Base-by-base conservation (phyloP, 2,113 vertebrate species). In the Embiotoca jacksoni region DNA sequence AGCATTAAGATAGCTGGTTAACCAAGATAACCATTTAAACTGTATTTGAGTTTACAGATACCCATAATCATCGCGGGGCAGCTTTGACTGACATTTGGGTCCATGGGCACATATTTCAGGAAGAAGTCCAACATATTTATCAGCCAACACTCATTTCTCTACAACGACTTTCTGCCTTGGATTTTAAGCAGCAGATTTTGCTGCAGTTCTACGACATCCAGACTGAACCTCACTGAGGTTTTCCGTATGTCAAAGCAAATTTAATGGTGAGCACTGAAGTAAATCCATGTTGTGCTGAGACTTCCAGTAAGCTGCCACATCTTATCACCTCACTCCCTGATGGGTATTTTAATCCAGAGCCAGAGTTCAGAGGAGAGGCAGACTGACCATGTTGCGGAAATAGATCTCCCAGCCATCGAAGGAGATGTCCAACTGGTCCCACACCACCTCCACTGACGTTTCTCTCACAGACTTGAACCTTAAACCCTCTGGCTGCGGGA, bases 371-470 rank as follows among this genome's bases (percentile, higher is more conserved):
- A 66, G 11, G 37, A 33, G 58, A 44, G 7, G 46, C 57, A 78
- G 30, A 82, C 95, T 95, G 80, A 99, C 98, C 92, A 90, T 95
- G 63, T 97, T 97, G 39, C 85, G 95, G 91, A 99, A 97, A 87
- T 96, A 92, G 71, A 99, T 94, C 83, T 97, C 95, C 98, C 97
- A 99, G 5, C 93, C 94, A 73, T 98, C 97, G 57, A 98, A 98
- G 46, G 95, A 82, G 9, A 98, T 93, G 80, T 97, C 94, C 79
- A 99, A 87, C 89, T 96, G 96, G 72, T 99, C 97, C 98, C 98
- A 99, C 54, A 94, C 89, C 36, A 99, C 97, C 73, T 98, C 96
- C 30, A 99, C 96, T 0, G 96, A 96, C 0, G 97, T 97, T 81
- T 99, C 98, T 57, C 87, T 95, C 56, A 99, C 92, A 2, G 97